Conservation (phyloP, 2,797 vertebrate species). For the Erethizon dorsatum region DNA sequence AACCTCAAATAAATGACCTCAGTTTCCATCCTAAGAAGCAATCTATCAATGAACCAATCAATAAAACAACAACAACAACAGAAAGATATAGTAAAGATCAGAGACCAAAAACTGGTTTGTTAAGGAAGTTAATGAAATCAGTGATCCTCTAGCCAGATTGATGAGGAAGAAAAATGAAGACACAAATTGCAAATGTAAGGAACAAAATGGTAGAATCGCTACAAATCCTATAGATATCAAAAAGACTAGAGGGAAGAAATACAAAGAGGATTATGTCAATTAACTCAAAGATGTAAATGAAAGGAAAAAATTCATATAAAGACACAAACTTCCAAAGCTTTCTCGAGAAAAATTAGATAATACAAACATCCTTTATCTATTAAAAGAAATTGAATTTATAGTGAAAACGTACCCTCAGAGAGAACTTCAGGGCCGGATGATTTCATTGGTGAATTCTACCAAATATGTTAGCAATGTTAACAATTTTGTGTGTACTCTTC, state of each 20-base stretch:
- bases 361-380: not conserved
- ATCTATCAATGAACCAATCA: not conserved
- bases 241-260: not conserved
- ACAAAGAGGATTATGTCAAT: not conserved
- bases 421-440: not conserved
- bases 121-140: not conserved
- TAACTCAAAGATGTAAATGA: not conserved
- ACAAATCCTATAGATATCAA: not conserved
- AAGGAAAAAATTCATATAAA: not conserved
- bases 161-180: not conserved
- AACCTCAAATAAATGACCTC: not conserved
- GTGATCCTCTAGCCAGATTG: not conserved
- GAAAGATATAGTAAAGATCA: constrained; percentile 27
- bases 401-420: not conserved
- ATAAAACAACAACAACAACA: not conserved
- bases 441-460: not conserved
- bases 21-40: not conserved
- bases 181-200: not conserved
- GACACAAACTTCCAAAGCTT: not conserved
- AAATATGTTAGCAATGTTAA: not conserved
- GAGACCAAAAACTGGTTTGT: not conserved
- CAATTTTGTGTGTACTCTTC: not conserved
- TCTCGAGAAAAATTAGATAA: constrained; percentile 18
- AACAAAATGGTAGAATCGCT: not conserved
- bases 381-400: not conserved